Evolutionary conservation across 2,888 invertebrate genomes (phyloP), one percentile per base, ranked within the genome.

Genomic region (Polyommatus icarus): DNA sequence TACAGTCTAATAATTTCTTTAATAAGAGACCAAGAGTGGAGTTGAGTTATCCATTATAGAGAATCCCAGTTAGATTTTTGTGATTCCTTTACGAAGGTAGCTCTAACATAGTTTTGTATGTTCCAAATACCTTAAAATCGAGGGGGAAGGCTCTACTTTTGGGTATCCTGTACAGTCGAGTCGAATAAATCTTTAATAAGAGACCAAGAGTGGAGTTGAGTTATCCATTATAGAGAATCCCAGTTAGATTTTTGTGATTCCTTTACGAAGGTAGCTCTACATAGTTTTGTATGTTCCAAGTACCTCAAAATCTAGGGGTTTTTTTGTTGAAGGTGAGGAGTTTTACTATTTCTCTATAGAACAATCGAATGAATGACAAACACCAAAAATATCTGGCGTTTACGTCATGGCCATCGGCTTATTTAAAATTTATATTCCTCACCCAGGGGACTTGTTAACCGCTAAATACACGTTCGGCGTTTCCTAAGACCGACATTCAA

Each of bases 361-460:
- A 20, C 12, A 67, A 32, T 24, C 20, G 75, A 32, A 54, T 40
- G 75, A 29, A 50, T 29, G 40, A 73, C 50, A 73, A 15, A 75
- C 75, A 75, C 75, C 54, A 54, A 54, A 73, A 54, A 75, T 75
- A 75, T 75, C 75, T 75, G 75, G 20, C 50, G 50, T 54, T 75
- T 15, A 75, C 75, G 75, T 75, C 75, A 75, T 75, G 75, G 75
- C 75, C 24, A 29, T 29, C 75, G 29, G 50, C 75, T 75, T 75
- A 75, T 75, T 72, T 75, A 54, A 75, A 75, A 75, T 75, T 75
- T 75, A 75, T 75, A 75, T 50, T 75, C 24, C 29, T 29, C 75
- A n/a, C 20, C 72, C 40, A 54, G 36, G 50, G 75, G 75, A 50
- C 50, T 24, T 54, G 15, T 36, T 20, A 72, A 46, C 50, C 24